Percentiles rank a stretch among this genome's conserved stretches.
Evolutionary conservation across 1,140 invertebrate species (phyloP).

Genomic region (Apis laboriosa): DNA sequence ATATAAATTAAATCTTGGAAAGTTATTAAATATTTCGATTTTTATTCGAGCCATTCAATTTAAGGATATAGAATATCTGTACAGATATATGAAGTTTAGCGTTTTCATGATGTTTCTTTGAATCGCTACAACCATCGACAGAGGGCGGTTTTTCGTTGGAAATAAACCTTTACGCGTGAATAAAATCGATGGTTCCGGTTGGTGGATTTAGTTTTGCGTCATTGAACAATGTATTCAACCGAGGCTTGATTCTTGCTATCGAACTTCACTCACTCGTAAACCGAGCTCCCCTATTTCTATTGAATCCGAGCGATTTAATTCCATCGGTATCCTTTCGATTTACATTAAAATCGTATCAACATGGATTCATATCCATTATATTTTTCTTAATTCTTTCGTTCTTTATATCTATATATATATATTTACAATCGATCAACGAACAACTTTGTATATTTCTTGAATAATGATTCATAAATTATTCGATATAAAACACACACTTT

Average conservation of each 20-base stretch:
- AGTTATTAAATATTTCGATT: too few species aligned
- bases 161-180: constrained; percentile 1
- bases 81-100: neutral
- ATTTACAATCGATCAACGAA: neutral
- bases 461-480: neutral
- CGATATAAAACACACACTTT: neutral
- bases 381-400: neutral
- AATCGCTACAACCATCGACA: neutral
- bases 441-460: neutral
- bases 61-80: neutral
- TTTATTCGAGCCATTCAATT: too few species aligned
- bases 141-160: neutral
- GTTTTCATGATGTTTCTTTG: neutral
- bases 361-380: neutral
- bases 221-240: constrained; percentile 11
- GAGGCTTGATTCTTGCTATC: constrained; percentile 3
- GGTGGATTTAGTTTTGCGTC: constrained; percentile 3
- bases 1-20: too few species aligned
- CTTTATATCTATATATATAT: neutral
- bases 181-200: neutral
- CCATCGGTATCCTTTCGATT: neutral
- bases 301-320: constrained; percentile 12
- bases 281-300: constrained; percentile 8
- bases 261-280: constrained; percentile 13
- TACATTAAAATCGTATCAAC: constrained; percentile 1